Evolutionary conservation across 2,888 invertebrate genomes (phyloP), one percentile per base, ranked within the genome.

Genomic region (Elegia similella): DNA sequence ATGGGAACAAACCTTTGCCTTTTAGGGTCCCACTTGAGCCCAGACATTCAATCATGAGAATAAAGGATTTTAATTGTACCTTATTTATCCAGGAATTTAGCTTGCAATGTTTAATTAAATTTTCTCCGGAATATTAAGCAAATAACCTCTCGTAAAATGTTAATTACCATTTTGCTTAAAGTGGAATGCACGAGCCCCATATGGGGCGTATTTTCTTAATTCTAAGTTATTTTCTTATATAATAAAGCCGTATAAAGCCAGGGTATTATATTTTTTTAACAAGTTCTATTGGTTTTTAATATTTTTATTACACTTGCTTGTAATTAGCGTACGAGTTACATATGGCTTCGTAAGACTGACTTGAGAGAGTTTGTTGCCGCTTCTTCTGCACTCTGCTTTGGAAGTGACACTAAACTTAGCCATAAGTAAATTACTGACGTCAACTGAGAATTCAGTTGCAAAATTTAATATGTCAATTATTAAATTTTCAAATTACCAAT

Each of bases 81-180:
- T 55, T 55, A 50, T 50, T 50, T 48, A 48, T 48, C 48, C 50
- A 50, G n/a, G 50, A 50, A 50, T 34, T 34, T 34, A 50, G 34
- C 34, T 50, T 8, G 50, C 34, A 17, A 50, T 44, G 44, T 55
- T 54, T 44, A 55, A 55, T 55, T 55, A 55, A 55, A 55, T 44
- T 54, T 54, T 29, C 44, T 34, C 32, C n/a, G 44, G 17, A 34
- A 44, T 34, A 44, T 55, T 55, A 55, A 55, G 46, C 12, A 44
- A 55, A 55, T 55, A 55, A 32, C 32, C 54, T 55, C 34, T 32
- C 53, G 42, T 43, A 55, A 43, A 55, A 44, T 55, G 54, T 55
- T 55, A 55, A 55, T 55, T 55, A 30, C 32, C 44, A 43, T 46
- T 44, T 55, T 53, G 43, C 53, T 53, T 55, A 44, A 46, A 55